A percentile compares a stretch with the other conserved stretches of the same genome.
phyloP scores from a whole-genome alignment of 2,113 vertebrate genomes.

The Cisticola juncidis region DNA sequence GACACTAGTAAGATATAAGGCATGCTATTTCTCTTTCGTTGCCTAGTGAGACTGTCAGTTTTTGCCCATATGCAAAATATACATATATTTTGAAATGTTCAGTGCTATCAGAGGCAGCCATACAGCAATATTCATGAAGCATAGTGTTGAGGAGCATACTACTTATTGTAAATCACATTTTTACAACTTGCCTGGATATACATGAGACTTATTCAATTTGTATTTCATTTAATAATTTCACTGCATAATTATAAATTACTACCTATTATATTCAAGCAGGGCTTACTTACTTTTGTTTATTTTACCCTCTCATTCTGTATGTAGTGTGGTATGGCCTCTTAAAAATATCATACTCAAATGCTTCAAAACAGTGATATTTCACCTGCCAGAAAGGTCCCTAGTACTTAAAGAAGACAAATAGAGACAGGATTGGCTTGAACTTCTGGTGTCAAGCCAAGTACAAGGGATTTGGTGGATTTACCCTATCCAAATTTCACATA shows the following conservation, averaged over 20 bases:
- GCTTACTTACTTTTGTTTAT: neutral
- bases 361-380: neutral
- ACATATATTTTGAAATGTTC: neutral
- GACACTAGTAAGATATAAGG: neutral
- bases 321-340: neutral
- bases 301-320: neutral
- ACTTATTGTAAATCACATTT: neutral
- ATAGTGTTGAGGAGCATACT: neutral
- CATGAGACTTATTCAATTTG: neutral
- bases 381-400: neutral
- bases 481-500: neutral
- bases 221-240: constrained; percentile 4
- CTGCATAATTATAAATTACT: constrained; percentile 21
- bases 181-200: neutral
- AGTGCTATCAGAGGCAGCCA: neutral
- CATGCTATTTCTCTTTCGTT: neutral
- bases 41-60: neutral
- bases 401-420: neutral
- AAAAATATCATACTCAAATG: neutral
- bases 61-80: neutral
- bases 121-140: neutral
- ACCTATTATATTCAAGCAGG: constrained; percentile 3
- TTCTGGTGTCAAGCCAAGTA: neutral
- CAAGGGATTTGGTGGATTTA: neutral
- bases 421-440: neutral